Conservation (phyloP, 2,888 invertebrate genomes). For the Diloba caeruleocephala region DNA sequence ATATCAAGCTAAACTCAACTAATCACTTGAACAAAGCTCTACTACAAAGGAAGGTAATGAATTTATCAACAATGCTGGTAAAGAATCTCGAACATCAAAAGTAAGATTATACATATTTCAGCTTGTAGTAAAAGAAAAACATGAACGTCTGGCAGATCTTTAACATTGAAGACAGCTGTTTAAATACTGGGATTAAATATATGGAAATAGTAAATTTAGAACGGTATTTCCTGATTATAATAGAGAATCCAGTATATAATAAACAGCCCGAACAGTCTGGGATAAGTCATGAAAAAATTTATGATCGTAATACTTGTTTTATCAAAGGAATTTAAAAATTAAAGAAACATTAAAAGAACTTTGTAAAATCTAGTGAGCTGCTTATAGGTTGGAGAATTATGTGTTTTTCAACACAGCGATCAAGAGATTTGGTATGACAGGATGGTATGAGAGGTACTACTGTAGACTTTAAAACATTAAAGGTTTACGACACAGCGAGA, state of each 20-base stretch:
- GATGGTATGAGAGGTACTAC: no score
- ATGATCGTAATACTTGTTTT: slow-evolving; percentile 10
- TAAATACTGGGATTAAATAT: slow-evolving; percentile 15
- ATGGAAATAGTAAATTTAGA: background rate
- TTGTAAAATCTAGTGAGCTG: no score
- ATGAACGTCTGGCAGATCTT: background rate
- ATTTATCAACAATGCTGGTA: no score
- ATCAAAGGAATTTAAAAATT: background rate
- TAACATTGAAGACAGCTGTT: slow-evolving; percentile 10
- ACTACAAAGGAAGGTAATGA: no score
- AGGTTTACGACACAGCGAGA: no score
- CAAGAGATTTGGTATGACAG: no score
- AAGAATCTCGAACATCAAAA: no score
- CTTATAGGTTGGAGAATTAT: no score
- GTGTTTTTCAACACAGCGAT: no score
- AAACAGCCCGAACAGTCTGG: slow-evolving; percentile 8
- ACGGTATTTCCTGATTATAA: slow-evolving; percentile 13
- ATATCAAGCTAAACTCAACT: no score
- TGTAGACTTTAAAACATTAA: no score
- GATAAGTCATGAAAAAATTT: slow-evolving; percentile 4
- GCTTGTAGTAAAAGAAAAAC: background rate
- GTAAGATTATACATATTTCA: background rate
- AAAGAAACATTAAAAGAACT: background rate
- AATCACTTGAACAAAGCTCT: no score
- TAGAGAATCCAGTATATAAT: background rate